Conservation (phyloP, 2,113 vertebrate genomes). For the Aplodontia rufa region DNA sequence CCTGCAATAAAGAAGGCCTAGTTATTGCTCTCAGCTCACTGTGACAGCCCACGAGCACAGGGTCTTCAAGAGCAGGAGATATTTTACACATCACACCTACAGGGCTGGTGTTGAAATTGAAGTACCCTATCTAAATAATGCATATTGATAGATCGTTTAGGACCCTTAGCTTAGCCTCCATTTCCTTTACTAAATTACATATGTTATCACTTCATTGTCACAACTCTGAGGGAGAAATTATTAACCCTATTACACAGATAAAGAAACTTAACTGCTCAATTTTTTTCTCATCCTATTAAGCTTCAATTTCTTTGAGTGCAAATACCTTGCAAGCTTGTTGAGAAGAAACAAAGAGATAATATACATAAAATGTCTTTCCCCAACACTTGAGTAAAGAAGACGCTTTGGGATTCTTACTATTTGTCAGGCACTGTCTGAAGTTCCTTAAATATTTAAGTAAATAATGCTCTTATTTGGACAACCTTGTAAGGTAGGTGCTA, state of each 20-base stretch:
- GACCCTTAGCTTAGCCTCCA: not conserved
- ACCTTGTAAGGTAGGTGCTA: not conserved
- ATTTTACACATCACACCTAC: not conserved
- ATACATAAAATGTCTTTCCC: not conserved
- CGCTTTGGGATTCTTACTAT: not conserved
- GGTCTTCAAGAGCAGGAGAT: not conserved
- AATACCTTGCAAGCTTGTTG: not conserved
- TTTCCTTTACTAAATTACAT: not conserved
- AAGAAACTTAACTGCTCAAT: not conserved
- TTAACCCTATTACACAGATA: not conserved
- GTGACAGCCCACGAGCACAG: not conserved
- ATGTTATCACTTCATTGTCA: slow-evolving; percentile 3
- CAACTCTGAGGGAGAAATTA: not conserved
- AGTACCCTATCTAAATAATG: not conserved
- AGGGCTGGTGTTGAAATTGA: not conserved
- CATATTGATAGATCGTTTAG: not conserved
- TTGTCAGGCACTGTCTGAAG: not conserved
- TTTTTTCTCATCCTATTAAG: not conserved
- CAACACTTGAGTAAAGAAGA: not conserved
- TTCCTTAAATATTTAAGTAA: slow-evolving; percentile 24
- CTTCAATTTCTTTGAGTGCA: slow-evolving; percentile 34
- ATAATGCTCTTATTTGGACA: not conserved
- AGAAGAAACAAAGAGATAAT: not conserved
- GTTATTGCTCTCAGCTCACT: not conserved
- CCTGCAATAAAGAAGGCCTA: not conserved